Evolutionary conservation across 2,113 vertebrate genomes (phyloP).

Genomic region (Corydoras maculifer): DNA sequence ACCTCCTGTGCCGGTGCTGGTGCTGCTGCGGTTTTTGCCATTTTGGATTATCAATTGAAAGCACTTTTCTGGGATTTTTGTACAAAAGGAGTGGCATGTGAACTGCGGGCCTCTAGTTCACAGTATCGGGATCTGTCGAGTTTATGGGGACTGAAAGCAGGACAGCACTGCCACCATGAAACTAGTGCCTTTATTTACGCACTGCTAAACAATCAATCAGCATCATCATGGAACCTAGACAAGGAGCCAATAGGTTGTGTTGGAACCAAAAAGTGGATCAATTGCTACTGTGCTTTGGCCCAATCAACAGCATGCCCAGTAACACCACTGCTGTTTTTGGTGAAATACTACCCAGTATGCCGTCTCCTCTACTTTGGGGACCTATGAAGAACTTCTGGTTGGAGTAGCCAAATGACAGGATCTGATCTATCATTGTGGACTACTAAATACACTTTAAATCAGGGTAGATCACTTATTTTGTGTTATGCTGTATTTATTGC

Average conservation of each 20-base stretch:
- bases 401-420: constrained; percentile 3
- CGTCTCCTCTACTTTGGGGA: constrained; percentile 1
- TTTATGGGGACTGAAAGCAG: constrained; percentile 12
- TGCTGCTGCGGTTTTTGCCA: not conserved
- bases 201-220: constrained; percentile 31
- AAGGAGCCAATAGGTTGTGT: constrained; percentile 34
- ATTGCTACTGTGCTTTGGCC: constrained; percentile 37
- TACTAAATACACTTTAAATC: not conserved
- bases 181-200: constrained; percentile 2
- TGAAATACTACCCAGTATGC: constrained; percentile 6
- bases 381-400: not conserved
- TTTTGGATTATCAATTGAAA: not conserved
- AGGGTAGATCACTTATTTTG: not conserved
- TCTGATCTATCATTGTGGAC: not conserved
- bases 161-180: not conserved
- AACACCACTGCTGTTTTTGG: constrained; percentile 18
- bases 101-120: constrained; percentile 5
- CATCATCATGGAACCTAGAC: constrained; percentile 45
- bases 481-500: not conserved
- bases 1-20: not conserved
- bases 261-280: constrained; percentile 35
- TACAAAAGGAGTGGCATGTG: not conserved
- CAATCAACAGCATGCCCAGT: constrained; percentile 20
- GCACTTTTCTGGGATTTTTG: not conserved
- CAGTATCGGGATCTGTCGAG: constrained; percentile 1